These are phyloP conservation scores for Ceratosolen fusciceps DNA, from an alignment of 1,140 invertebrate genomes.

Conservation along the genomic window DNA sequence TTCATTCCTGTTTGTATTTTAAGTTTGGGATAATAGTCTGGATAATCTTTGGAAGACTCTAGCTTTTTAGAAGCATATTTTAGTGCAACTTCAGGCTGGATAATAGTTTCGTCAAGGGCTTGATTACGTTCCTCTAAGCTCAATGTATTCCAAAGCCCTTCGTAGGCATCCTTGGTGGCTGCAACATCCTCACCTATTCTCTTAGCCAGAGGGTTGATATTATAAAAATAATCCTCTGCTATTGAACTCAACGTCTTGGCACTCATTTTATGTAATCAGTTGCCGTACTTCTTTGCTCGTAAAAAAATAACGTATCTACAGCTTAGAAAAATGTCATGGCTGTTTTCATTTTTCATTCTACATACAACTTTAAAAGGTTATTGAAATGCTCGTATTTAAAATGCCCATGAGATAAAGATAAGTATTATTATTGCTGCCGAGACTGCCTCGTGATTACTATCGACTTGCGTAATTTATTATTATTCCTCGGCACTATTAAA, in stretches of 20 bases:
- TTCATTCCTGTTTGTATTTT: conserved; percentile 72
- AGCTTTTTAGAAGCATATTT: conserved; percentile 76
- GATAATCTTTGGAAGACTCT: conserved; percentile 58
- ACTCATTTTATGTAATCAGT: conserved; percentile 52
- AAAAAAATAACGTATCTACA: background rate
- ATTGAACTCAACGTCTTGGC: conserved; percentile 58
- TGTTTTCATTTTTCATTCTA: background rate
- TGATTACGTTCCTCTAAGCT: conserved; percentile 79
- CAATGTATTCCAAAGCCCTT: conserved; percentile 79
- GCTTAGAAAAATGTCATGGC: background rate
- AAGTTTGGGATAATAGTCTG: conserved; percentile 69
- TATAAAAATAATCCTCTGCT: conserved; percentile 80
- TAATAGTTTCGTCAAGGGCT: conserved; percentile 82
- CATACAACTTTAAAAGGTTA: background rate
- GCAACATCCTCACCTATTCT: conserved; percentile 80
- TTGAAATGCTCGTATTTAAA: background rate
- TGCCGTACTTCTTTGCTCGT: background rate
- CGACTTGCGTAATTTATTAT: background rate
- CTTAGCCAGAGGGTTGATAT: conserved; percentile 78
- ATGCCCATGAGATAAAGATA: too few species aligned
- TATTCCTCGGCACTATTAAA: background rate
- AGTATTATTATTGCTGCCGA: background rate
- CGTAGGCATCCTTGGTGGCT: conserved; percentile 78
- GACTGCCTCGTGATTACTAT: background rate
- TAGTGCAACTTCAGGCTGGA: conserved; percentile 79